These are phyloP conservation scores for Mesaphorura yosii DNA, from an alignment of 1,140 invertebrate genomes.

Conservation along the genomic window DNA sequence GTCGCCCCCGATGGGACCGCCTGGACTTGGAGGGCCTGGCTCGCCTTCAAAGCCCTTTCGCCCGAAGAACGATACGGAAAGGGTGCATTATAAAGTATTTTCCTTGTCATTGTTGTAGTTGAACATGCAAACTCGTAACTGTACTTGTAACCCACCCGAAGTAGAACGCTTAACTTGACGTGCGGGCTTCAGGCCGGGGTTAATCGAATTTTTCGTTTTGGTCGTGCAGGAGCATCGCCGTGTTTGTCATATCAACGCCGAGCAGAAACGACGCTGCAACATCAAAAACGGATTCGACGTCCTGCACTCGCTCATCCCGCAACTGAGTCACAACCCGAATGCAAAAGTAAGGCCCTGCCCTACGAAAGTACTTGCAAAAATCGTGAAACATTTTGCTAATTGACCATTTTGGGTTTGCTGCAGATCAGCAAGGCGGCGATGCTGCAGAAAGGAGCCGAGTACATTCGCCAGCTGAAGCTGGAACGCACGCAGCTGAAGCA, in stretches of 20 bases:
- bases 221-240: slow-evolving; percentile 50
- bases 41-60: slow-evolving; percentile 33
- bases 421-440: slow-evolving; percentile 87
- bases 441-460: slow-evolving; percentile 92
- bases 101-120: too few species aligned
- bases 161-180: too few species aligned
- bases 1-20: slow-evolving; percentile 29
- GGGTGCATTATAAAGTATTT: slow-evolving; percentile 32
- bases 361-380: background rate
- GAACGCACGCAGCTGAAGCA: slow-evolving; percentile 78
- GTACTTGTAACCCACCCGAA: too few species aligned
- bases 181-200: too few species aligned
- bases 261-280: slow-evolving; percentile 93
- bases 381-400: background rate
- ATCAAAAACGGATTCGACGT: slow-evolving; percentile 96
- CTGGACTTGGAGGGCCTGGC: slow-evolving; percentile 29
- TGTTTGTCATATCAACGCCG: slow-evolving; percentile 86
- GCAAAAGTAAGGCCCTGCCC: slow-evolving; percentile 67
- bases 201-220: background rate
- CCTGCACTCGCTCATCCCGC: slow-evolving; percentile 84
- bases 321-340: slow-evolving; percentile 77
- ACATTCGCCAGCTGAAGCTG: slow-evolving; percentile 75
- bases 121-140: too few species aligned
- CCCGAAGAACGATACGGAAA: slow-evolving; percentile 34
- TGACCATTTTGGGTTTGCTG: background rate